A percentile compares a stretch with the other conserved stretches of the same genome.
These are phyloP conservation scores for Podocnemis expansa DNA, from an alignment of 2,113 vertebrate species.

Conservation along the genomic window DNA sequence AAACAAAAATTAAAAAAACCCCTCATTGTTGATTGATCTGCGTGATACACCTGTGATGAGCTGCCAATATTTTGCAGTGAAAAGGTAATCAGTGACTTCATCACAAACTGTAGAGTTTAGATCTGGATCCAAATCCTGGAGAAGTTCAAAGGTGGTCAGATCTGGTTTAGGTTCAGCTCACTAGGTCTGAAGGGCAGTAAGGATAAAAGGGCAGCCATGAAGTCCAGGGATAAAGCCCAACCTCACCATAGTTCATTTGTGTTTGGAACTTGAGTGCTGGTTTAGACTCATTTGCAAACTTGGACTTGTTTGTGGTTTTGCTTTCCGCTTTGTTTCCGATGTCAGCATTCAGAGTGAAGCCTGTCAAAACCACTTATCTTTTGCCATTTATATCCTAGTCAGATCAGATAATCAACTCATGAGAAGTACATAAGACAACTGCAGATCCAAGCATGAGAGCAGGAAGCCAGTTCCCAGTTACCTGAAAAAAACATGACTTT, in stretches of 20 bases:
- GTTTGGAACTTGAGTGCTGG: not conserved
- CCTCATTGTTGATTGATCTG: not conserved
- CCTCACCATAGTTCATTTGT: constrained; percentile 51
- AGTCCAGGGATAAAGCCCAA: constrained; percentile 18
- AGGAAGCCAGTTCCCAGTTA: constrained; percentile 56
- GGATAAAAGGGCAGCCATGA: not conserved
- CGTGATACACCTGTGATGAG: not conserved
- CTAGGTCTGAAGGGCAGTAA: not conserved
- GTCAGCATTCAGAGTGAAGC: constrained; percentile 44
- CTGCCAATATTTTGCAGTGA: not conserved
- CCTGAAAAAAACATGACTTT: constrained; percentile 31
- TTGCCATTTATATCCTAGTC: constrained; percentile 41
- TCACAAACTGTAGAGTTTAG: not conserved
- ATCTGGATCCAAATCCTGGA: not conserved
- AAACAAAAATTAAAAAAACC: too few relatives aligned
- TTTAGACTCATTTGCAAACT: constrained; percentile 47
- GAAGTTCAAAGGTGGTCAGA: constrained; percentile 14
- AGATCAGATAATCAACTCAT: constrained; percentile 57
- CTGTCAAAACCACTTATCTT: constrained; percentile 58
- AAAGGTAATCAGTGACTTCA: not conserved
- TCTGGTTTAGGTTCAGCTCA: constrained; percentile 8
- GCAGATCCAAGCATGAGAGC: constrained; percentile 25
- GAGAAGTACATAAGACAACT: constrained; percentile 57
- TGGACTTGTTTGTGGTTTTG: constrained; percentile 45
- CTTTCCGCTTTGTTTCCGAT: constrained; percentile 20